Percentiles rank a stretch among this genome's conserved stretches.
Evolutionary conservation across 2,888 invertebrate species (phyloP).

Genomic region (Trachelus tabidus): DNA sequence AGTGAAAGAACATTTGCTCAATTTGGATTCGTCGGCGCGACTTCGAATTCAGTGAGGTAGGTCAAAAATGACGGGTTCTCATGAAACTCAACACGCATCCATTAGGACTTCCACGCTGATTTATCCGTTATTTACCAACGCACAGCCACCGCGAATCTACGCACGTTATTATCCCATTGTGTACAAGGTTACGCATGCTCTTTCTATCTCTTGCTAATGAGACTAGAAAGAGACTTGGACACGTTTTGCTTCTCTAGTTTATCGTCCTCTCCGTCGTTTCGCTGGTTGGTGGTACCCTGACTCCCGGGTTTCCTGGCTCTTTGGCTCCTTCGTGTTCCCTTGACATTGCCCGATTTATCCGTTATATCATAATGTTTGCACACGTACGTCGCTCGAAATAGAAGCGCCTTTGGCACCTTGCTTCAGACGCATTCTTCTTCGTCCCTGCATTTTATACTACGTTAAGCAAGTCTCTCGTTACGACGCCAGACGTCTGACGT

Average conservation of each 20-base stretch:
- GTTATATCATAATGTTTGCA: not conserved
- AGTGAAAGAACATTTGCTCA: not conserved
- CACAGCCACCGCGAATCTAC: not conserved
- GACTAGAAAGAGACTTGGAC: not conserved
- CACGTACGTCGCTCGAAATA: not conserved
- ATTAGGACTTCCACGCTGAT: slow-evolving; percentile 1
- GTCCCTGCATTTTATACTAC: not conserved
- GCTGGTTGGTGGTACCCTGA: not conserved
- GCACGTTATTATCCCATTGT: not conserved
- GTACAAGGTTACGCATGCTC: not conserved
- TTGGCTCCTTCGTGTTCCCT: not conserved
- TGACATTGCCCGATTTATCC: slow-evolving; percentile 3
- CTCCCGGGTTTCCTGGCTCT: not conserved
- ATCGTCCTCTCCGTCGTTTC: not conserved
- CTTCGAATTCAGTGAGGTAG: slow-evolving; percentile 16
- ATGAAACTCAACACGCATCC: not conserved
- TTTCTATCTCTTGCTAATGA: not conserved
- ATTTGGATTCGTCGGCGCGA: not conserved
- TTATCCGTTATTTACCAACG: slow-evolving; percentile 6
- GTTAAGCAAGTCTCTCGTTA: not conserved
- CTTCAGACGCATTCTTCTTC: not conserved
- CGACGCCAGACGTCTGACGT: not conserved
- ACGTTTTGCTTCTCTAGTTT: not conserved
- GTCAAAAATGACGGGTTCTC: slow-evolving; percentile 17
- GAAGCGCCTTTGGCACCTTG: not conserved